These are phyloP conservation scores for Steinernema scapterisci DNA, from an alignment of 2,888 invertebrate genomes.

Conservation along the genomic window DNA sequence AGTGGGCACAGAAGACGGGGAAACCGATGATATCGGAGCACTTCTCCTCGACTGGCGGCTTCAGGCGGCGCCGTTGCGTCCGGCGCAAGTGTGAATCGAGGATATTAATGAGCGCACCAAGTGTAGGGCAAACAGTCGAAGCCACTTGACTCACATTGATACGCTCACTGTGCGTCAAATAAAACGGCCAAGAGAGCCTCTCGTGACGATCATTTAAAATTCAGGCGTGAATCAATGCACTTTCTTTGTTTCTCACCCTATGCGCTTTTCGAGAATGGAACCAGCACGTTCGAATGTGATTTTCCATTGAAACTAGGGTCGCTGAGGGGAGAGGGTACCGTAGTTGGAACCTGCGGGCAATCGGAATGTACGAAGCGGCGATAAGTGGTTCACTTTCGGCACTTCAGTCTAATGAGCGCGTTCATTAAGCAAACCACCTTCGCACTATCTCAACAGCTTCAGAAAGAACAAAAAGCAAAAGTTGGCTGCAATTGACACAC, in stretches of 20 bases:
- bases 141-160: conserved; percentile 24
- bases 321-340: too few relatives aligned
- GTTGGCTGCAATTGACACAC: too few relatives aligned
- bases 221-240: not conserved
- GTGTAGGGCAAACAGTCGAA: conserved; percentile 22
- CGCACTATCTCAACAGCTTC: not conserved
- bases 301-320: too few relatives aligned
- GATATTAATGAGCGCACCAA: conserved; percentile 31
- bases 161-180: conserved; percentile 27
- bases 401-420: not conserved
- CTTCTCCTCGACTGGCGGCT: not conserved
- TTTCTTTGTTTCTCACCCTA: too few relatives aligned
- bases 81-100: conserved; percentile 17
- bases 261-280: too few relatives aligned
- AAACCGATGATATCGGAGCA: not conserved
- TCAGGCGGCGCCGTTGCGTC: not conserved
- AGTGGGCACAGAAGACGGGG: too few relatives aligned
- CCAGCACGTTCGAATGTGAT: too few relatives aligned
- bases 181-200: conserved; percentile 13
- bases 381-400: conserved; percentile 5
- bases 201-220: not conserved
- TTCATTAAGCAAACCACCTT: conserved; percentile 5
- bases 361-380: not conserved
- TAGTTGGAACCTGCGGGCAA: not conserved
- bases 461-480: too few relatives aligned